Conservation (phyloP, 2,888 invertebrate genomes). For the Phengaris alcon region DNA sequence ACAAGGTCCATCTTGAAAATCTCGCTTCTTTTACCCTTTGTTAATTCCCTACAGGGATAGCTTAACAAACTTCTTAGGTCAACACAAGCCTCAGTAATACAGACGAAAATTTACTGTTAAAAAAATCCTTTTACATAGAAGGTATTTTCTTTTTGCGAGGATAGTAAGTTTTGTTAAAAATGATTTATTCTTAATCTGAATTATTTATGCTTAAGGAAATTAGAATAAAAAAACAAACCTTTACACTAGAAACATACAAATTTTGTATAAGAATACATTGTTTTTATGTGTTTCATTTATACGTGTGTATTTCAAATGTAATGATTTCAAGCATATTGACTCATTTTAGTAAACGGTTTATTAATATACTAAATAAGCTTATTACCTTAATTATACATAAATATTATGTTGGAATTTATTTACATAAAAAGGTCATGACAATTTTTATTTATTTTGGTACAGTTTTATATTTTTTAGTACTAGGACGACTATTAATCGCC, state of each 20-base stretch:
- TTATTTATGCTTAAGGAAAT: conserved; percentile 12
- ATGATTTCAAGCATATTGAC: too few species aligned
- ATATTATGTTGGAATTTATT: too few species aligned
- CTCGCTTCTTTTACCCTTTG: conserved; percentile 39
- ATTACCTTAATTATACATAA: too few species aligned
- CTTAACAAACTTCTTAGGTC: conserved; percentile 40
- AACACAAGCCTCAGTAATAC: conserved; percentile 36
- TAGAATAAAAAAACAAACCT: background rate
- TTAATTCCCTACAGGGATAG: conserved; percentile 41
- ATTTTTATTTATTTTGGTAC: too few species aligned
- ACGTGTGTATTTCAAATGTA: too few species aligned
- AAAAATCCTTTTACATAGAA: conserved; percentile 33
- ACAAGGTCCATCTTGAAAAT: conserved; percentile 36
- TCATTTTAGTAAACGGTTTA: too few species aligned
- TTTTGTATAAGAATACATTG: background rate
- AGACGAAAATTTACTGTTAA: conserved; percentile 34
- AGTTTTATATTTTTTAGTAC: background rate
- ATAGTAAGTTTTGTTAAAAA: conserved; percentile 16
- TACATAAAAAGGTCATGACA: too few species aligned
- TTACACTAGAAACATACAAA: background rate
- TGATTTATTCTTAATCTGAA: conserved; percentile 18
- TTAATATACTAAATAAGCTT: too few species aligned
- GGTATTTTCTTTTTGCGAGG: conserved; percentile 21
- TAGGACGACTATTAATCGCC: background rate
- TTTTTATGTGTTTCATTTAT: background rate